Conservation (phyloP, 2,797 vertebrate genomes). For the Lutjanus campechanus region DNA sequence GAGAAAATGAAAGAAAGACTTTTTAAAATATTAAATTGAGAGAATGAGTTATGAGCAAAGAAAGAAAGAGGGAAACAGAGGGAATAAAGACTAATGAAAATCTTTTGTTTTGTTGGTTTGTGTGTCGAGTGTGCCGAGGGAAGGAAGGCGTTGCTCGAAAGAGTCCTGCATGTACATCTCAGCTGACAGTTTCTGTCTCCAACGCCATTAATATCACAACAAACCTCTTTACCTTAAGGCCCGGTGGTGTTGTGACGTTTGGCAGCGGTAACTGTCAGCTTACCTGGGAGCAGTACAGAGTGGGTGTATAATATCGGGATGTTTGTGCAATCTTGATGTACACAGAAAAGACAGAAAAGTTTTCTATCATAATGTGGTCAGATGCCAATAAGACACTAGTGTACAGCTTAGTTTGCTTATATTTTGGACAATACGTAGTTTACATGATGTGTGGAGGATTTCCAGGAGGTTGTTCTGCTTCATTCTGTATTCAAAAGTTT, state of each 20-base stretch:
- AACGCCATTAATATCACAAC: constrained; percentile 19
- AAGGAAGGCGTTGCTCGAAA: constrained; percentile 25
- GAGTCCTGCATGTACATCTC: constrained; percentile 27
- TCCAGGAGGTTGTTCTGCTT: constrained; percentile 57
- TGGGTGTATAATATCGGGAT: constrained; percentile 61
- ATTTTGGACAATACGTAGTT: constrained; percentile 67
- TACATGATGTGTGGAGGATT: constrained; percentile 68
- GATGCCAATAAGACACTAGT: constrained; percentile 79
- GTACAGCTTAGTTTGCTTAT: constrained; percentile 78
- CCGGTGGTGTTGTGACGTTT: constrained; percentile 11
- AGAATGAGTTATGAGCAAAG: background rate
- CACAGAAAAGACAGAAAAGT: constrained; percentile 50
- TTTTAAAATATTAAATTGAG: constrained; percentile 13
- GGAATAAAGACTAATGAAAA: constrained; percentile 2
- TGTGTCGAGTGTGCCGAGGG: constrained; percentile 3
- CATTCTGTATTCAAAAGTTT: constrained; percentile 52
- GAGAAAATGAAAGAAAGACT: constrained; percentile 36
- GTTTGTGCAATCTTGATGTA: constrained; percentile 77
- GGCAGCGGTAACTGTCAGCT: constrained; percentile 41
- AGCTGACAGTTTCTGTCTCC: constrained; percentile 47
- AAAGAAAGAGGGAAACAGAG: background rate
- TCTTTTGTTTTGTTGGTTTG: constrained; percentile 14
- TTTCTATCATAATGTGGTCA: constrained; percentile 59
- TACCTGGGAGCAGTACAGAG: constrained; percentile 18
- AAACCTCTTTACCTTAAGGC: background rate